Percentiles rank a stretch among this genome's conserved stretches.
phyloP scores from a whole-genome alignment of 2,888 invertebrate genomes.

The Drosophila gaucha region DNA sequence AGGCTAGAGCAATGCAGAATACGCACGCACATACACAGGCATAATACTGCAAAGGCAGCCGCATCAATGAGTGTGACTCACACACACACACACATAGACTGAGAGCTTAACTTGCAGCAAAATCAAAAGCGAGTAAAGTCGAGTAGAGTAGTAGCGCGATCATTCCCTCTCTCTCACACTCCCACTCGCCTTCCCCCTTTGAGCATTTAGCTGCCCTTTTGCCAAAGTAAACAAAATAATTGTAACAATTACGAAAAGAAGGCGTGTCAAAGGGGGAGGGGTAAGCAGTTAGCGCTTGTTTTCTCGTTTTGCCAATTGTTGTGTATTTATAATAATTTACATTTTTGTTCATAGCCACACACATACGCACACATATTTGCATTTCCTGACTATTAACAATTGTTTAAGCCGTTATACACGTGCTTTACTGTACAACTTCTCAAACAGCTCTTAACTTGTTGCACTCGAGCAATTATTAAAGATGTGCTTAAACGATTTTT shows the following conservation, averaged over 20 bases:
- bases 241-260: constrained; percentile 18
- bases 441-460: constrained; percentile 36
- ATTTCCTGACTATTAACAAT: neutral
- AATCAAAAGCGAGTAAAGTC: constrained; percentile 16
- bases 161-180: neutral
- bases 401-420: constrained; percentile 45
- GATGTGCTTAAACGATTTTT: neutral
- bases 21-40: too few species aligned
- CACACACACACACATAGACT: constrained; percentile 19
- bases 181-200: neutral
- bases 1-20: constrained; percentile 29
- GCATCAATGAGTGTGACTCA: constrained; percentile 34
- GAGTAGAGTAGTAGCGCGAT: neutral
- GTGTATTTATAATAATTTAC: constrained; percentile 30
- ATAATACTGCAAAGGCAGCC: constrained; percentile 20
- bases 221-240: constrained; percentile 52
- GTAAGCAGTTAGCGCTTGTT: constrained; percentile 5
- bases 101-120: constrained; percentile 11
- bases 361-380: neutral
- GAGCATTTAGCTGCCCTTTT: neutral
- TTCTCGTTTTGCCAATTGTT: constrained; percentile 4
- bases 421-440: constrained; percentile 39
- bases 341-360: constrained; percentile 25
- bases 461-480: constrained; percentile 10
- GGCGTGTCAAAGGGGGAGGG: neutral